phyloP scores from a whole-genome alignment of 2,797 vertebrate species.

The Clarias platycephalus region DNA sequence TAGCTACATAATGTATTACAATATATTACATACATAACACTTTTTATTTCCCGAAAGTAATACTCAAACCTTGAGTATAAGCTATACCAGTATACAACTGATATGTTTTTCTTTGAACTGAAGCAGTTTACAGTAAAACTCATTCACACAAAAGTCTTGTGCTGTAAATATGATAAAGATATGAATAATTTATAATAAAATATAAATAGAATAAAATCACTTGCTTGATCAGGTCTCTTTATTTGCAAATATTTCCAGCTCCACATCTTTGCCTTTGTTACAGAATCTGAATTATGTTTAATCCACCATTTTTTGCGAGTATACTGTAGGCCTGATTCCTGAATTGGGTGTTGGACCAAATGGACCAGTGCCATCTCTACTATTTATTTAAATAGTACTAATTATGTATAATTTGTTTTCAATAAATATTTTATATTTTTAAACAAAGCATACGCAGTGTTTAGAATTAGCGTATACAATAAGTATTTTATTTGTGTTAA shows the following conservation, averaged over 20 bases:
- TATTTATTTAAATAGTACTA: neutral
- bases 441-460: too few species aligned
- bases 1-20: neutral
- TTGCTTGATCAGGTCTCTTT: too few species aligned
- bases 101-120: neutral
- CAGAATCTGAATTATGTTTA: neutral
- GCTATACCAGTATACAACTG: neutral
- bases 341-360: neutral
- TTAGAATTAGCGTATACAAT: neutral
- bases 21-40: neutral
- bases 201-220: neutral
- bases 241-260: neutral
- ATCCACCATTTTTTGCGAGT: neutral
- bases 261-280: neutral
- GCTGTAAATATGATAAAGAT: too few species aligned
- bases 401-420: neutral
- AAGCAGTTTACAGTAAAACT: neutral
- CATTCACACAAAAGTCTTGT: neutral
- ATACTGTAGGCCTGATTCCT: neutral
- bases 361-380: neutral
- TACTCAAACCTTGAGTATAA: neutral
- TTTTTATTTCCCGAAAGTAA: neutral
- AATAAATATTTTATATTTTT: neutral
- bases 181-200: neutral
- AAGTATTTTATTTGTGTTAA: slow-evolving; percentile 15